These are phyloP conservation scores for Ctenopoma kingsleyae DNA, from an alignment of 2,797 vertebrate genomes.

Conservation along the genomic window DNA sequence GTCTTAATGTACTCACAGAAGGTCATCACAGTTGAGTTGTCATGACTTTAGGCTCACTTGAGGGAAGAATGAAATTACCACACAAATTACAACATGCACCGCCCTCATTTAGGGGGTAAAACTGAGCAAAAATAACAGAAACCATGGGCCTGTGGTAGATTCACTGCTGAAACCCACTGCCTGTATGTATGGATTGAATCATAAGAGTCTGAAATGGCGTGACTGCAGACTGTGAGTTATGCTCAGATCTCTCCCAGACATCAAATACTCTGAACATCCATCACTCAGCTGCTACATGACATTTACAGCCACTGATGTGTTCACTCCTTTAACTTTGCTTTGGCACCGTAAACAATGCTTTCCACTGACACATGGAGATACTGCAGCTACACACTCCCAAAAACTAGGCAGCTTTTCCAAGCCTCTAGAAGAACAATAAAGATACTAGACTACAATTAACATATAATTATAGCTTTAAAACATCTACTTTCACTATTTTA, in stretches of 20 bases:
- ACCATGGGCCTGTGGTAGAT: constrained; percentile 10
- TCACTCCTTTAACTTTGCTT: constrained; percentile 44
- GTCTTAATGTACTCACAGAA: constrained; percentile 13
- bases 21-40: constrained; percentile 8
- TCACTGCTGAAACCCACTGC: background rate
- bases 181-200: constrained; percentile 60
- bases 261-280: constrained; percentile 56
- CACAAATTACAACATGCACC: constrained; percentile 17
- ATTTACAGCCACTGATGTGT: constrained; percentile 57
- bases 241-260: constrained; percentile 54
- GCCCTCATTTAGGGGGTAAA: constrained; percentile 7
- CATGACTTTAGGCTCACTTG: background rate
- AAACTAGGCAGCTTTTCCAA: background rate
- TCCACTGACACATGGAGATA: constrained; percentile 16
- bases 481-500: background rate
- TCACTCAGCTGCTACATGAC: constrained; percentile 61
- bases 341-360: constrained; percentile 10
- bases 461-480: background rate
- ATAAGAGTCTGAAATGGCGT: constrained; percentile 47
- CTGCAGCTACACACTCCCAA: background rate
- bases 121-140: constrained; percentile 24
- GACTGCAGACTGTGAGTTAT: constrained; percentile 49
- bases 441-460: background rate
- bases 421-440: background rate
- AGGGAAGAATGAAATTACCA: constrained; percentile 29